Evolutionary conservation across 2,888 invertebrate genomes (phyloP).

Genomic region (Drosophila rubida): DNA sequence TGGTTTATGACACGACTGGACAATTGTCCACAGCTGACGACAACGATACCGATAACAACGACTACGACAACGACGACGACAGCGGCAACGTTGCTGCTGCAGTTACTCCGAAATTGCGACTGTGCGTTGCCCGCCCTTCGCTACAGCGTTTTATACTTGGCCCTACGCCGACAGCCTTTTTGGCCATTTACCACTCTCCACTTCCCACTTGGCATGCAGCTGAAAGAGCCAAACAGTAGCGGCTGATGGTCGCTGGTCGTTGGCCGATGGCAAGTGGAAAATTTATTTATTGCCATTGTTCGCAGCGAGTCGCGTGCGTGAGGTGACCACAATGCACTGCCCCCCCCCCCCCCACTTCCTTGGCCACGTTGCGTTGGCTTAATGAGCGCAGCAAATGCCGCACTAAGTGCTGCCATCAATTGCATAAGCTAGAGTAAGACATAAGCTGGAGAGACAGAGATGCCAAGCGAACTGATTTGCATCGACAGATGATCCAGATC

Average conservation of each 20-base stretch:
- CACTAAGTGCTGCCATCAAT: background rate
- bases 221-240: constrained; percentile 4
- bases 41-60: background rate
- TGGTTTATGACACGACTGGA: too few relatives aligned
- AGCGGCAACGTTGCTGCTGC: constrained; percentile 31
- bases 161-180: constrained; percentile 5
- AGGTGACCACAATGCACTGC: background rate
- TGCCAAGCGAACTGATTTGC: background rate
- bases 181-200: constrained; percentile 25
- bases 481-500: constrained; percentile 1
- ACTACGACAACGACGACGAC: background rate
- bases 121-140: constrained; percentile 54
- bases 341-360: too few relatives aligned
- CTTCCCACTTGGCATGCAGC: constrained; percentile 41
- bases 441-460: background rate
- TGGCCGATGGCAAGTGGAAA: constrained; percentile 13
- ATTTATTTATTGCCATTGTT: constrained; percentile 41
- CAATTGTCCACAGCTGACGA: constrained; percentile 20
- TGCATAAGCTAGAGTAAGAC: background rate
- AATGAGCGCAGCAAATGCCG: too few relatives aligned
- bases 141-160: constrained; percentile 59
- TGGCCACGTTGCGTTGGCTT: too few relatives aligned
- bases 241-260: constrained; percentile 30
- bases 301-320: constrained; percentile 17
- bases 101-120: constrained; percentile 42